Evolutionary conservation across 1,140 invertebrate species (phyloP), one percentile per base, ranked within the genome.

Genomic region (Zaprionus tsacasi): DNA sequence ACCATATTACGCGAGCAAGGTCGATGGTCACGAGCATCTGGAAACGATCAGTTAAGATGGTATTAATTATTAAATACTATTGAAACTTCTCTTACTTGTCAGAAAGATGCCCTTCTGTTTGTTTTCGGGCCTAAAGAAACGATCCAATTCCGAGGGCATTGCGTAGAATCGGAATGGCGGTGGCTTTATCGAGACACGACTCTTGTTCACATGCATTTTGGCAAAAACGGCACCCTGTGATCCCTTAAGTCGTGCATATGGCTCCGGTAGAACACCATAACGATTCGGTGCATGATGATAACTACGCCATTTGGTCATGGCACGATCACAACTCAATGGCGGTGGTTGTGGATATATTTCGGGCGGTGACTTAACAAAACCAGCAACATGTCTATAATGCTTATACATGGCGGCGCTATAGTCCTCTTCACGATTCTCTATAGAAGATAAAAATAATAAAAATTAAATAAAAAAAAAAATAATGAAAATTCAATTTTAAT

Each of bases 251-350:
- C 54, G 65, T 6, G 55, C 59, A 35, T 56, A 92, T 0, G 91
- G 90, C 6, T 56, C 56, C 0, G 69, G 74, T 0, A 71, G 71
- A 0, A 86, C 69, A 0, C 82, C 77, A 17, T 92, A 92, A 2
- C 82, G 77, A 71, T 89, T 92, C 0, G 91, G 91, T 0, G 91
- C 68, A 27, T 89, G 72, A 11, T 88, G 75, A 67, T 85, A 92
- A 10, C 68, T 57, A 6, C 60, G 65, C 55, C 72, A 78, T 0
- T 64, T 74, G 25, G 79, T 88, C 74, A 91, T 60, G 2, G n/a
- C 38, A 0, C 87, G 82, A 27, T 78, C 60, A 2, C 30, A 65
- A 8, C 27, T 15, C 3, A 90, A 35, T 1, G 48, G 43, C 13
- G 79, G 77, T 5, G 68, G 52, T 43, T 78, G 56, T 11, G 82